Evolutionary conservation across 2,888 invertebrate species (phyloP), one percentile per base, ranked within the genome.

Genomic region (Masnerella sp.): DNA sequence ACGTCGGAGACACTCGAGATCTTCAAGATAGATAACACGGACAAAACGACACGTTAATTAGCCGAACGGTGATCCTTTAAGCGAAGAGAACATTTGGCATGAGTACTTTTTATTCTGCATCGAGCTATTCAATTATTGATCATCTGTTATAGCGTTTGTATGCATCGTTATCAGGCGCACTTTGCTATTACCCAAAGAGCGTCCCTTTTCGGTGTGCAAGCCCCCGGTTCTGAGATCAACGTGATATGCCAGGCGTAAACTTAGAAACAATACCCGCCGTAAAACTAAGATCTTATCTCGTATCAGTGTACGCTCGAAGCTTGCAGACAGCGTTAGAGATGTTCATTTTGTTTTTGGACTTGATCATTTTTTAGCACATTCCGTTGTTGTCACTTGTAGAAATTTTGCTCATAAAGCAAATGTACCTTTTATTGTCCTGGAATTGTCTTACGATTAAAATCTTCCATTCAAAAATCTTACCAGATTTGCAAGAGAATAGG

Each of bases 161-260:
- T 74, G 74, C 61, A 61, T 64, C 40, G 47, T 65, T 69, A 65
- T 65, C 38, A 42, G 34, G 42, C 69, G 40, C 65, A 61, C 49
- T 74, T 65, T 65, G 69, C 62, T 65, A 59, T 74, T 65, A 59
- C 64, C 34, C 64, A 59, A 74, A 65, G 69, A 59, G 45, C 62
- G 40, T 59, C 64, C 69, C 64, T 54, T 68, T 45, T 49, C 32
- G 36, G 56, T 71, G 32, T 65, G 65, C 62, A 68, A 68, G 52
- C 45, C 47, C 58, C 58, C 67, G 14, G 15, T 47, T 45, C 43
- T 42, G 49, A 25, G 54, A 73, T 67, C 59, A 20, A 56, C 61
- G 47, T 47, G 67, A 62, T 43, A 67, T 58, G 42, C 40, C 59
- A 72, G 51, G 36, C 36, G 51, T 49, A 43, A 62, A 64, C 51